These are phyloP conservation scores for Atopsyche davidsoni DNA, from an alignment of 1,140 invertebrate species.

Conservation along the genomic window DNA sequence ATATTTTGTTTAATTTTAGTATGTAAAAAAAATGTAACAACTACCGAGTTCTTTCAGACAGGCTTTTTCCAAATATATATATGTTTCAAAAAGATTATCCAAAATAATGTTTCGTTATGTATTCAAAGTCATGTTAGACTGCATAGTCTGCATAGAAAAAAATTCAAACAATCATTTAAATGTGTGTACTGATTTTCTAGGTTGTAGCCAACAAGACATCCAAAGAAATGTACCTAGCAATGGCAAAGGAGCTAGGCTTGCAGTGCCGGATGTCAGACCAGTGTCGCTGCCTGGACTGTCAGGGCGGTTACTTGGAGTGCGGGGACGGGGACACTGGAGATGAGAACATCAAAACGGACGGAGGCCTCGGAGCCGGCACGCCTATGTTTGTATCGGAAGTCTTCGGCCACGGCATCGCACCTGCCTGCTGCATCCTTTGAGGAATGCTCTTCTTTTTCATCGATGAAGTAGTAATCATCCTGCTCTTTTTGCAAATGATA, in stretches of 20 bases:
- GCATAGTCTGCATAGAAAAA: no score
- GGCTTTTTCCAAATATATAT: no score
- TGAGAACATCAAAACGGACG: slow-evolving; percentile 20
- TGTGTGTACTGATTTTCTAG: no score
- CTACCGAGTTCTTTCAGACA: no score
- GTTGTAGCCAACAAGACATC: slow-evolving; percentile 28
- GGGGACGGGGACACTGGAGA: slow-evolving; percentile 15
- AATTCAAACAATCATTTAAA: no score
- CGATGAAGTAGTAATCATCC: background rate
- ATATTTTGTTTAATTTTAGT: no score
- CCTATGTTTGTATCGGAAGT: slow-evolving; percentile 29
- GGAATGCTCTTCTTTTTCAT: background rate
- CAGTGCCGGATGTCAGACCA: slow-evolving; percentile 27
- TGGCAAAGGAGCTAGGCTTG: slow-evolving; percentile 24
- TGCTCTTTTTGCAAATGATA: no score
- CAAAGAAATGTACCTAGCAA: slow-evolving; percentile 26
- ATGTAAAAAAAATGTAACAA: no score
- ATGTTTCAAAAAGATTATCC: no score
- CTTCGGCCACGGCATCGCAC: slow-evolving; percentile 24
- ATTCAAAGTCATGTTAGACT: no score
- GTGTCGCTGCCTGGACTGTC: slow-evolving; percentile 26
- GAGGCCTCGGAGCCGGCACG: slow-evolving; percentile 26
- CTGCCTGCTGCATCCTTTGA: slow-evolving; percentile 22
- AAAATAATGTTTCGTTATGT: no score
- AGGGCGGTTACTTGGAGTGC: slow-evolving; percentile 27